A percentile compares a stretch with the other conserved stretches of the same genome.
Conservation (phyloP, 2,113 vertebrate genomes). For the Spilogale gracilis region DNA sequence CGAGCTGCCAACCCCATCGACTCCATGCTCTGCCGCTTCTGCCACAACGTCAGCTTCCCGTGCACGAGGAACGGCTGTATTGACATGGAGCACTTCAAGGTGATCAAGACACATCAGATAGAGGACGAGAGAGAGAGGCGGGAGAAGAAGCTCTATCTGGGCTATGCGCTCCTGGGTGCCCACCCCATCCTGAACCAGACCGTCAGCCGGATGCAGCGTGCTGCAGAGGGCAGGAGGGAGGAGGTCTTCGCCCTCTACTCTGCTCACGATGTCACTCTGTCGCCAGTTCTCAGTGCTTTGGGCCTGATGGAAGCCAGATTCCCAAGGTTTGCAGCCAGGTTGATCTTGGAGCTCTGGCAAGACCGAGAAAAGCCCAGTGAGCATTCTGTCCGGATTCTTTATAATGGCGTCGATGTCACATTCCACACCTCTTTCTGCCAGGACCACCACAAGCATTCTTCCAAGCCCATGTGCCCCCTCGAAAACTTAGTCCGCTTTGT, state of each 20-base stretch:
- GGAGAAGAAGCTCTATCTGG: constrained; percentile 92
- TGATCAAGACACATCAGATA: constrained; percentile 95
- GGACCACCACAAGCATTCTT: constrained; percentile 87
- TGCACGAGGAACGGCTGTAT: constrained; percentile 93
- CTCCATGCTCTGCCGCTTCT: constrained; percentile 96
- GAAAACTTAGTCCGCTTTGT: constrained; percentile 94
- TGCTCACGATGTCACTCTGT: constrained; percentile 97
- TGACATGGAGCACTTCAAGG: constrained; percentile 93
- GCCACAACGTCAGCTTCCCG: constrained; percentile 95
- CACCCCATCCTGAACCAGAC: constrained; percentile 96
- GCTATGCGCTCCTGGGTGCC: constrained; percentile 94
- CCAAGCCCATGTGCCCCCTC: constrained; percentile 94
- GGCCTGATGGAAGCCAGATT: constrained; percentile 94
- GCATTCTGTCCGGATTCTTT: constrained; percentile 94
- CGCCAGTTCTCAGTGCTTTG: constrained; percentile 95
- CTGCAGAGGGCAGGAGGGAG: constrained; percentile 85
- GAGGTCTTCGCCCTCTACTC: constrained; percentile 94
- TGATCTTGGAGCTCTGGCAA: constrained; percentile 97
- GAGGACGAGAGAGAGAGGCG: constrained; percentile 94
- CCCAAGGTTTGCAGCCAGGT: constrained; percentile 96
- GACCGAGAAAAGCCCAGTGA: constrained; percentile 88
- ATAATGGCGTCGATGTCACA: constrained; percentile 96
- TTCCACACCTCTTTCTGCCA: constrained; percentile 96
- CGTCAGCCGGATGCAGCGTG: constrained; percentile 90
- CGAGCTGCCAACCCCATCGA: constrained; percentile 97